These are phyloP conservation scores for Nemotelus nigrinus DNA, from an alignment of 2,888 invertebrate species.

Conservation along the genomic window DNA sequence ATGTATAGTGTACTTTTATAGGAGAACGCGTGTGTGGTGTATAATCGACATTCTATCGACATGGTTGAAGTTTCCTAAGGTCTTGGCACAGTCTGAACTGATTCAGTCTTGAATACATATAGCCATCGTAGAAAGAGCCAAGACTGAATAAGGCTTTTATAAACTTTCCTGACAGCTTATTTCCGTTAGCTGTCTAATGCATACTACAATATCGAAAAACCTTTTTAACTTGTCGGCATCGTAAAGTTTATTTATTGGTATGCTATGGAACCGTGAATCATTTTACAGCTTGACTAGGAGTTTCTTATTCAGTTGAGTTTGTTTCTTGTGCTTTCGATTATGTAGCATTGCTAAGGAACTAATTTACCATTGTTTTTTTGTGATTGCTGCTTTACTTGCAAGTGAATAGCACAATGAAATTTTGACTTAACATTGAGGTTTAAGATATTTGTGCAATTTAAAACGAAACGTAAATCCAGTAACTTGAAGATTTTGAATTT, in stretches of 20 bases:
- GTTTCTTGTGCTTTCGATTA: background rate
- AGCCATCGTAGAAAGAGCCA: background rate
- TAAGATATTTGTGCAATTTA: too few species aligned
- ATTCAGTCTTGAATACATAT: constrained; percentile 18
- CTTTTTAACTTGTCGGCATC: constrained; percentile 39
- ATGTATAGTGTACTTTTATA: too few species aligned
- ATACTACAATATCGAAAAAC: constrained; percentile 41
- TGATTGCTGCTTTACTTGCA: too few species aligned
- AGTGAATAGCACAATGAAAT: too few species aligned
- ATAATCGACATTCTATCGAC: background rate
- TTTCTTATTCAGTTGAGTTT: background rate
- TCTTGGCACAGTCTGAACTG: constrained; percentile 23
- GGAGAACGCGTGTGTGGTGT: background rate
- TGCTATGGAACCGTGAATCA: constrained; percentile 35
- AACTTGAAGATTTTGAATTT: too few species aligned
- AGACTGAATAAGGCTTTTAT: constrained; percentile 39
- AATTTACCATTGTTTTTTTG: background rate
- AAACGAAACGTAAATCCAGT: too few species aligned
- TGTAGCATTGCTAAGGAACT: background rate
- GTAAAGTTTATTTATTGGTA: constrained; percentile 34
- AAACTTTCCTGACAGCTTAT: constrained; percentile 46
- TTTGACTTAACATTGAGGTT: too few species aligned
- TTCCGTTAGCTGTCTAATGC: constrained; percentile 45
- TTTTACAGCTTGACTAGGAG: constrained; percentile 4
- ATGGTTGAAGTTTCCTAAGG: constrained; percentile 3